Base-by-base conservation (phyloP, 2,113 vertebrate species). In the Tretioscincus oriximinensis region DNA sequence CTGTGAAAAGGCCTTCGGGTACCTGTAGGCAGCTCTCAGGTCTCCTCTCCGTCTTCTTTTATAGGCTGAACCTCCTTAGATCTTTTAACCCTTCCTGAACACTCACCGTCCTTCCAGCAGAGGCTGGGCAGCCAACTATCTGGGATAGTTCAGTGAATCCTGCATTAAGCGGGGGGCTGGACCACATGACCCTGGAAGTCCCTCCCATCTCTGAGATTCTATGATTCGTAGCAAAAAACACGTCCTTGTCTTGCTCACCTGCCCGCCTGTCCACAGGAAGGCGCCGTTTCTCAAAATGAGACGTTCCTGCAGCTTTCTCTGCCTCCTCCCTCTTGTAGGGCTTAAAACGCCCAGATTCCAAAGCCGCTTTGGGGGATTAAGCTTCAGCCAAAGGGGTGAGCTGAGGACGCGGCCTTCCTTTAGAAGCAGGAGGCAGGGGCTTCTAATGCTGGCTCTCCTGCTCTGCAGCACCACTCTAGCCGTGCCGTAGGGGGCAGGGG, bases 361-460 rank as follows among this genome's bases (percentile, higher is more conserved):
- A 77, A 66, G 64, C 76, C 31, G 76, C 76, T 78, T 68, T 78
- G n/a, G 64, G 47, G 21, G 76, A 68, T 78, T 68, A 78, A 47
- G 28, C 5, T 11, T 28, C 51, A 24, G 20, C 49, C 10, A 16
- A 6, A 18, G 14, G 65, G 1, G 76, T 78, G 61, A 26, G 21
- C 65, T 54, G 47, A 78, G 76, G 76, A 78, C 47, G 54, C 12
- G 11, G 65, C 47, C 65, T 54, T 54, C 47, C 47, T 28, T 3
- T 14, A 24, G 11, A n/a, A 51, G 11, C 28, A 51, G n/a, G 41
- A 31, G 64, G 24, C 21, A 24, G 28, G n/a, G 16, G 18, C 2
- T 8, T 28, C 11, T 54, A 18, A 18, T 14, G 9, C 11, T 9
- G 41, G 41, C 12, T 28, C 28, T n/a, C 73, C 41, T 28, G 3